Base-by-base conservation (phyloP, 2,113 vertebrate genomes). In the Nesoenas mayeri region DNA sequence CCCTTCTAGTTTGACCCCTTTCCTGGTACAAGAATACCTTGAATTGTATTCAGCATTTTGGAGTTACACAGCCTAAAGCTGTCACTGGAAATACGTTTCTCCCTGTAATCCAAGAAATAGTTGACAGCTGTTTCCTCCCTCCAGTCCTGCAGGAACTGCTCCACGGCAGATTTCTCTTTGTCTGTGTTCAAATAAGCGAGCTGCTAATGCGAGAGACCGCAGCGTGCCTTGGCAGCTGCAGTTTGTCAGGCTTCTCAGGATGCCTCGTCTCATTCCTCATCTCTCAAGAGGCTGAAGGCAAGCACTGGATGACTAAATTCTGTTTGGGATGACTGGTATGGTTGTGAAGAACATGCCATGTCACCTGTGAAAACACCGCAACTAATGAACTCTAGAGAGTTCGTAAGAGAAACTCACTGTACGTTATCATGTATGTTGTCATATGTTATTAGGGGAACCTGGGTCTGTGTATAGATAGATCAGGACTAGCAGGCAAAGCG, bases 81-180 rank as follows among this genome's bases (percentile, higher is more conserved):
- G 51, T 87, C 6, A 18, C 83, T 92, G 85, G 92, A 95, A 96
- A 89, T 89, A 86, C 66, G 62, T 92, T 96, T 79, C 92, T 96
- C 95, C 86, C 54, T 91, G 88, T 95, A 94, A 93, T 94, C 88
- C 92, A 96, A 94, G 93, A 92, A 96, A 92, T 69, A 87, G 70
- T 78, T 87, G 88, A 87, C 96, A 96, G 79, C 94, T 95, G 95
- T 75, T 96, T 96, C 92, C 78, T 97, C 58, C 78, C 58, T 95
- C 65, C 42, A 69, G 71, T 96, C 86, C 88, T 95, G 80, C 47
- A 95, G 91, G 92, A 96, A 19, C 66, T 73, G 65, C 73, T 92
- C 65, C 0, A 0, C 91, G 86, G 92, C 92, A 95, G 91, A 34
- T 36, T 96, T 91, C 29, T 87, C 77, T 92, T 94, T 97, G 90